phyloP scores from a whole-genome alignment of 1,140 invertebrate genomes.

The Rhopalosiphum padi region DNA sequence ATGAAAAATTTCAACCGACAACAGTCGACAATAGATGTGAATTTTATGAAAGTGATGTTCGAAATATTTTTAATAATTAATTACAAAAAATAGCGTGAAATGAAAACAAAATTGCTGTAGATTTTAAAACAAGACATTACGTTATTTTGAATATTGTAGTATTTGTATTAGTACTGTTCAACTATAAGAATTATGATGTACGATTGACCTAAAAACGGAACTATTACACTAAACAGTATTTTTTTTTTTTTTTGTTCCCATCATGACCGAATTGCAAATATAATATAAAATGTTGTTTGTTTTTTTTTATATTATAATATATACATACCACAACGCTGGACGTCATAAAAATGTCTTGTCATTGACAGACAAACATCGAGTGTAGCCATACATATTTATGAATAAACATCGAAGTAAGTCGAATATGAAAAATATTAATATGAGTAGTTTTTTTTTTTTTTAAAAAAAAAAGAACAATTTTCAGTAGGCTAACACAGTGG shows the following conservation, averaged over 20 bases:
- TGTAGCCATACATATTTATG: background rate
- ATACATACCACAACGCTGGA: background rate
- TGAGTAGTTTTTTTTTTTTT: background rate
- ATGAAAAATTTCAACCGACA: background rate
- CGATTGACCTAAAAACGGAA: background rate
- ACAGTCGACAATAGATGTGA: background rate
- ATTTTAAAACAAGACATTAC: background rate
- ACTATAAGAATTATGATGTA: background rate
- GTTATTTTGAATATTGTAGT: background rate
- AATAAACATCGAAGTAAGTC: background rate
- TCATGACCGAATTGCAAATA: background rate
- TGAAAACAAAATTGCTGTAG: background rate
- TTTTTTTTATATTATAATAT: background rate
- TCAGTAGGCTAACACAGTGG: no score
- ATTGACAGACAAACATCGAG: background rate
- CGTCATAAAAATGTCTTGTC: background rate
- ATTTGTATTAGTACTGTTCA: background rate
- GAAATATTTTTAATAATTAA: background rate
- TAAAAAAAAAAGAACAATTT: background rate
- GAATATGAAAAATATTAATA: background rate
- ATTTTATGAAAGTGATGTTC: background rate
- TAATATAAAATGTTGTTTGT: background rate
- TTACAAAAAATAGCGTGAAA: no score
- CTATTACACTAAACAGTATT: background rate
- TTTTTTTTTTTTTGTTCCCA: background rate